A percentile compares a stretch with the other conserved stretches of the same genome.
Evolutionary conservation across 2,888 invertebrate genomes (phyloP).

Genomic region (Catocala fraxini): DNA sequence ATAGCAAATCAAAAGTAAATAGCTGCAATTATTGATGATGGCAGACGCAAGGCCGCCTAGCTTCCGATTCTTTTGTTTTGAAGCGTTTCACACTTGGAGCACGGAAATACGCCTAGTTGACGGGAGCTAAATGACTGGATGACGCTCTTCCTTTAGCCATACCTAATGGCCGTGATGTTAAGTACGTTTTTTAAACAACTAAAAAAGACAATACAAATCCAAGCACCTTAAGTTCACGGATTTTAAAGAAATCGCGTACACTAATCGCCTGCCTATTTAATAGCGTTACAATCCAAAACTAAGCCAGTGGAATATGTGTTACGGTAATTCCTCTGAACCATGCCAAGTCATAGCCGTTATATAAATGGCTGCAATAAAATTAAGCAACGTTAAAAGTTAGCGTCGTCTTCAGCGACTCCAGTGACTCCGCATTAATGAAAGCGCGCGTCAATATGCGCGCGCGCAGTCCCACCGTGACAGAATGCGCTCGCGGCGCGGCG

Average conservation of each 20-base stretch:
- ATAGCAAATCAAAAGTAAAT: slow-evolving; percentile 50
- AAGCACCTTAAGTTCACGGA: slow-evolving; percentile 55
- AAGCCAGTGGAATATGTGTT: slow-evolving; percentile 50
- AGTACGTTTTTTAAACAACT: slow-evolving; percentile 61
- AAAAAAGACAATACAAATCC: slow-evolving; percentile 70
- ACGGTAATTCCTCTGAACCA: slow-evolving; percentile 58
- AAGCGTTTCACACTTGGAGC: slow-evolving; percentile 69
- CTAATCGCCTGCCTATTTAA: slow-evolving; percentile 25
- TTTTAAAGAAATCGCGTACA: slow-evolving; percentile 30
- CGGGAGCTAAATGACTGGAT: slow-evolving; percentile 79
- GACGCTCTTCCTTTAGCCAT: slow-evolving; percentile 71
- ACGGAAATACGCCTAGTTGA: slow-evolving; percentile 84
- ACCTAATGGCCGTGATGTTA: slow-evolving; percentile 69
- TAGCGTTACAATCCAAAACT: slow-evolving; percentile 39
- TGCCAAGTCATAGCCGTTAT: slow-evolving; percentile 60
- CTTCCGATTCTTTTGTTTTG: slow-evolving; percentile 80
- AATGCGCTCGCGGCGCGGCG: slow-evolving; percentile 71
- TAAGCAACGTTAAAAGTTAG: slow-evolving; percentile 65
- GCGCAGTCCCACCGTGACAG: slow-evolving; percentile 80
- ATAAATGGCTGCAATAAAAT: slow-evolving; percentile 66
- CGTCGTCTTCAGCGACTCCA: slow-evolving; percentile 66
- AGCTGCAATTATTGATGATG: slow-evolving; percentile 64
- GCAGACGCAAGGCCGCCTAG: slow-evolving; percentile 69
- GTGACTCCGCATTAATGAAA: slow-evolving; percentile 80
- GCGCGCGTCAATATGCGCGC: slow-evolving; percentile 80